A percentile compares a stretch with the other conserved stretches of the same genome.
Evolutionary conservation across 2,888 invertebrate species (phyloP).

Genomic region (Dusona sp.): DNA sequence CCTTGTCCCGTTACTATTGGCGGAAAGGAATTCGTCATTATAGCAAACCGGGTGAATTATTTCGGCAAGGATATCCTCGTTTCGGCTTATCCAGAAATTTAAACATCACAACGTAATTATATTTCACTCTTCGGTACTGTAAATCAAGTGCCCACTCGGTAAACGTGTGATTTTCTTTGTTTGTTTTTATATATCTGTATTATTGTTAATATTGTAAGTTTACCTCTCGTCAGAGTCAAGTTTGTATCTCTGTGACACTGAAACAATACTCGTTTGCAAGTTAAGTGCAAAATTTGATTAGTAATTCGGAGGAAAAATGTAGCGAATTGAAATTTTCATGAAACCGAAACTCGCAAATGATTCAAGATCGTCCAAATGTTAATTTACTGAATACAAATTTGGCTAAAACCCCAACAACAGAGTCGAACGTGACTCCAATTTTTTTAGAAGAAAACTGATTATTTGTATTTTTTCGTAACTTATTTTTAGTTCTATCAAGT

Average conservation of each 20-base stretch:
- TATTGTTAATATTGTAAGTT: slow-evolving; percentile 19
- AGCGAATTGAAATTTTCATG: background rate
- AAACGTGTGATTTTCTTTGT: slow-evolving; percentile 21
- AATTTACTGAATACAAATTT: no score
- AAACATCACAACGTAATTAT: slow-evolving; percentile 68
- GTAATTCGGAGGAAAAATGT: background rate
- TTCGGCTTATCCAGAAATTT: slow-evolving; percentile 93
- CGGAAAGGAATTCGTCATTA: slow-evolving; percentile 89
- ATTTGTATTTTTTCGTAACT: no score
- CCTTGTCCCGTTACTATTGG: slow-evolving; percentile 91
- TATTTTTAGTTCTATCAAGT: no score
- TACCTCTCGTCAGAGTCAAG: slow-evolving; percentile 18
- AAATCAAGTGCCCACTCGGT: slow-evolving; percentile 7
- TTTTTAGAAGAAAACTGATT: no score
- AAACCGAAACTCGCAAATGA: background rate
- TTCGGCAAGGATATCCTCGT: slow-evolving; percentile 93
- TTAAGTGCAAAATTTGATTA: background rate
- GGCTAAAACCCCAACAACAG: no score
- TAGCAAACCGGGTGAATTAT: slow-evolving; percentile 91
- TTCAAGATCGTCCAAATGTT: background rate
- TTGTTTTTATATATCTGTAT: slow-evolving; percentile 17
- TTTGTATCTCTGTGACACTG: slow-evolving; percentile 47
- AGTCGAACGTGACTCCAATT: no score
- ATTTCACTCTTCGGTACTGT: slow-evolving; percentile 32
- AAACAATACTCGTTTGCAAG: slow-evolving; percentile 56